phyloP scores from a whole-genome alignment of 2,888 invertebrate genomes.

The Calameuta idolon region DNA sequence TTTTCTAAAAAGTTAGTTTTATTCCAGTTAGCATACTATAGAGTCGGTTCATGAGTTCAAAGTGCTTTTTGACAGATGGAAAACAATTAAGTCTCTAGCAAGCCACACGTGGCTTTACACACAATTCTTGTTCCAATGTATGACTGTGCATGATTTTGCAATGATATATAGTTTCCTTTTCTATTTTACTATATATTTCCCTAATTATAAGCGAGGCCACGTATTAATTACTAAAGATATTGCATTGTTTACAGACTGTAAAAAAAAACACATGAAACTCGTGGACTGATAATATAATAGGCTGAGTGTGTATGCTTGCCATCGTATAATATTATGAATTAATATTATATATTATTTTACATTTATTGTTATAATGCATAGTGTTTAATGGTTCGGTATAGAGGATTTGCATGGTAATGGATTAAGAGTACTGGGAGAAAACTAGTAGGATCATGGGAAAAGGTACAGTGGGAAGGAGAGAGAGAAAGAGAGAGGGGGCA shows the following conservation, averaged over 20 bases:
- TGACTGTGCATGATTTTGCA: not conserved
- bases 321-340: constrained; percentile 53
- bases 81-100: not conserved
- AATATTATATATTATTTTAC: constrained; percentile 64
- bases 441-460: not conserved
- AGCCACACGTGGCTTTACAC: not conserved
- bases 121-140: not conserved
- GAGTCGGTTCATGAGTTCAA: not conserved
- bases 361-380: constrained; percentile 47
- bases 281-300: constrained; percentile 30
- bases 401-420: not conserved
- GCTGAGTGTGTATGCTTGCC: constrained; percentile 51
- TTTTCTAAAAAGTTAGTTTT: constrained; percentile 56
- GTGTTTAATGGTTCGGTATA: constrained; percentile 22
- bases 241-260: not conserved
- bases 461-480: not conserved
- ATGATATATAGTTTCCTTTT: not conserved
- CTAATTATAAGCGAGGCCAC: not conserved
- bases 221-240: not conserved
- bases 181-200: not conserved
- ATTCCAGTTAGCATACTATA: constrained; percentile 51
- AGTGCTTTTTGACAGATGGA: not conserved
- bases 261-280: not conserved
- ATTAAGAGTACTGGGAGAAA: not conserved
- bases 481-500: not conserved